phyloP scores from a whole-genome alignment of 1,140 invertebrate genomes.

The Rhopalosiphum padi region DNA sequence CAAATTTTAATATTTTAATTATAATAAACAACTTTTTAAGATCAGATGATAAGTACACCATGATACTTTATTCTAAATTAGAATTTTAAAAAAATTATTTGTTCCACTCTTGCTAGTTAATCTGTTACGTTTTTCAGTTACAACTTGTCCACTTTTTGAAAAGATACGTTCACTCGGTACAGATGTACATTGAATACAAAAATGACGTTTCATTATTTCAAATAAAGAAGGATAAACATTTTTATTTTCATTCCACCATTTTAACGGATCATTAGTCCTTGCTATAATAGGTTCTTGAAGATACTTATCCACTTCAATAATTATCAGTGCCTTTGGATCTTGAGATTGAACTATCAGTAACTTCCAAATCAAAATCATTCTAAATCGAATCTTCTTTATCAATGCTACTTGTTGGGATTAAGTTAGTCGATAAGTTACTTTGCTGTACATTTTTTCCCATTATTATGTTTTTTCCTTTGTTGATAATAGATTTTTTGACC shows the following conservation, averaged over 20 bases:
- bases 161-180: conserved; percentile 36
- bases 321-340: conserved; percentile 17
- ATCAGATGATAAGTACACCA: too few species aligned
- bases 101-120: too few species aligned
- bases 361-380: conserved; percentile 50
- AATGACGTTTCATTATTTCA: conserved; percentile 53
- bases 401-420: background rate
- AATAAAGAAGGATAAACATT: conserved; percentile 52
- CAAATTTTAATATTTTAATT: too few species aligned
- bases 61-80: too few species aligned
- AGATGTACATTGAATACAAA: conserved; percentile 54
- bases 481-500: background rate
- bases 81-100: too few species aligned
- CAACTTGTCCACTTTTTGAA: conserved; percentile 32
- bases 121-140: conserved; percentile 22
- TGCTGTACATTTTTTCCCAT: background rate
- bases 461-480: background rate
- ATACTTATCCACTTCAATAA: conserved; percentile 60
- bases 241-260: conserved; percentile 61
- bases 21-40: too few species aligned
- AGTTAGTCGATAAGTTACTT: background rate
- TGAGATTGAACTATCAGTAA: conserved; percentile 2
- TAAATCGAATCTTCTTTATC: conserved; percentile 26
- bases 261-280: conserved; percentile 60
- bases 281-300: conserved; percentile 59